Evolutionary conservation across 2,888 invertebrate species (phyloP), one percentile per base, ranked within the genome.

Genomic region (Marasmarcha lunaedactyla): DNA sequence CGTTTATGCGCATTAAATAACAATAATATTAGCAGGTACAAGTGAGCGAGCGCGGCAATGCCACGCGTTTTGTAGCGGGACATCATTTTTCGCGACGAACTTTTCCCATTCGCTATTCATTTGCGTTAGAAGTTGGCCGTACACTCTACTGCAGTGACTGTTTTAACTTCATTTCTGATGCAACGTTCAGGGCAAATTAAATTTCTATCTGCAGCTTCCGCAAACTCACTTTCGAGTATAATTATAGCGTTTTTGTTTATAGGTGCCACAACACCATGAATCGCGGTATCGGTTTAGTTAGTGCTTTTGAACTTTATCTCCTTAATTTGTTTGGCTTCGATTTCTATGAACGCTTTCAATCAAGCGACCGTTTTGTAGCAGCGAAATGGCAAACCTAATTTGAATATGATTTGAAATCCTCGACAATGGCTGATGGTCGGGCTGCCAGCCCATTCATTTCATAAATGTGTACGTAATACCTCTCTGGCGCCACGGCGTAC

Each of bases 131-230:
- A 83, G 81, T 81, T 83, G 65, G 64, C 50, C 78, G 72, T 74
- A 57, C 68, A 64, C 69, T 71, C 74, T 67, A 70, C 71, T 78
- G 78, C 79, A 76, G 68, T 70, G 74, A 78, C 81, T 81, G 78
- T 81, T 81, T 81, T 78, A 81, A 81, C 79, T 81, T 79, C 81
- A 79, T 79, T 79, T 77, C 77, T 79, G 83, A 79, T 81, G 81
- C 83, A 79, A 76, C 78, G 73, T 81, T 83, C 83, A 78, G 73
- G 73, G 74, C 79, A 81, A 83, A 83, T 83, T 83, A 81, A 81
- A 81, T 83, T 83, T 81, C 79, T 74, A 79, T 81, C 77, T 78
- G 81, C 66, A 76, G 81, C 70, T 79, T 78, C 71, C 76, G 71
- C 73, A 74, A 77, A 77, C 76, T 78, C 71, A 59, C 69, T 77